These are phyloP conservation scores for Malurus alboscapulatus DNA, from an alignment of 2,113 vertebrate genomes.

Conservation along the genomic window DNA sequence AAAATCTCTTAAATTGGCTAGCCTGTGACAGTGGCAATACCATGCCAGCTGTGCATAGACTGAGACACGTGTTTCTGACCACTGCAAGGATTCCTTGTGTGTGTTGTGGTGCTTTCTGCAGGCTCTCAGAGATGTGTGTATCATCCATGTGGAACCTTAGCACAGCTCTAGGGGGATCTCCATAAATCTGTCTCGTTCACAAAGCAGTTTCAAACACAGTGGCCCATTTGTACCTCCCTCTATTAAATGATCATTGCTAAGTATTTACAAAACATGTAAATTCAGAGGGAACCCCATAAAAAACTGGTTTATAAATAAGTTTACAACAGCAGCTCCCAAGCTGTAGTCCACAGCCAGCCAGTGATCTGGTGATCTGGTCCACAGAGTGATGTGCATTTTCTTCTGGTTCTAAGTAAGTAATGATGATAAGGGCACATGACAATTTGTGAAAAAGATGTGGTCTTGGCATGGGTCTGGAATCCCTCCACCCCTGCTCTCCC, in stretches of 20 bases:
- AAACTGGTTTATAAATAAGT: neutral
- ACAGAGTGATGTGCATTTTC: neutral
- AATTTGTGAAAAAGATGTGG: neutral
- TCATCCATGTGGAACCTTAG: neutral
- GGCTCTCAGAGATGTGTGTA: neutral
- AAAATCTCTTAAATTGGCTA: neutral
- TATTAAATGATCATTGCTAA: neutral
- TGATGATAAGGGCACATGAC: rapidly evolving
- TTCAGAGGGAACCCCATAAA: neutral
- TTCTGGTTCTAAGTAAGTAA: neutral
- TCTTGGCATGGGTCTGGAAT: neutral
- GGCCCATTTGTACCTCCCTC: neutral
- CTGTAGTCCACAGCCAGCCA: neutral
- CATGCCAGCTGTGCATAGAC: neutral
- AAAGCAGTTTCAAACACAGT: neutral
- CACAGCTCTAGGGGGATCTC: neutral
- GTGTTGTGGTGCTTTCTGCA: neutral
- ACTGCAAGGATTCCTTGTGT: neutral
- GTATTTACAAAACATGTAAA: neutral
- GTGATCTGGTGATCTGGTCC: neutral
- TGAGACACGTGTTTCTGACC: neutral
- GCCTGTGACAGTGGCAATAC: neutral
- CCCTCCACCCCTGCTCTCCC: neutral
- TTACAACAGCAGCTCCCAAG: neutral
- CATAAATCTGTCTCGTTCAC: neutral